These are phyloP conservation scores for Dysdera silvatica DNA, from an alignment of 1,140 invertebrate species.

Conservation along the genomic window DNA sequence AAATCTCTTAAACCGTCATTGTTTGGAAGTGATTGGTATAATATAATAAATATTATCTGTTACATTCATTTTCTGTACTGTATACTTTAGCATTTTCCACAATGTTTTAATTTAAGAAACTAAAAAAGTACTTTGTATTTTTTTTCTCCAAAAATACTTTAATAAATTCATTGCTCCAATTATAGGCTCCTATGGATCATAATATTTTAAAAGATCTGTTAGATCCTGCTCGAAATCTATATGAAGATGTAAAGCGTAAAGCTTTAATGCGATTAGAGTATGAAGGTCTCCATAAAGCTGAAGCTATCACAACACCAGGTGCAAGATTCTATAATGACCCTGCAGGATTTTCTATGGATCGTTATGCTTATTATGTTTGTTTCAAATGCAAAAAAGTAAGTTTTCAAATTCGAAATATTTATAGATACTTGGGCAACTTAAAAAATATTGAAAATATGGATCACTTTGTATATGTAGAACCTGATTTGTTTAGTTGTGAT, in stretches of 20 bases:
- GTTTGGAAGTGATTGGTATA: too few relatives aligned
- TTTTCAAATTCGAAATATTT: neutral
- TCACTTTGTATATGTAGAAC: too few relatives aligned
- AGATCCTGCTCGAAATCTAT: conserved; percentile 67
- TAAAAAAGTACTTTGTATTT: neutral
- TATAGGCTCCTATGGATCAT: conserved; percentile 71
- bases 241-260: conserved; percentile 85
- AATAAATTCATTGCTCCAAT: conserved; percentile 6
- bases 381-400: conserved; percentile 88
- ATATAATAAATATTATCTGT: too few relatives aligned
- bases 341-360: conserved; percentile 84
- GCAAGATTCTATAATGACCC: conserved; percentile 68
- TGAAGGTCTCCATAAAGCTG: conserved; percentile 74
- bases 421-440: too few relatives aligned
- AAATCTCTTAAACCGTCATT: too few relatives aligned
- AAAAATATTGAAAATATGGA: too few relatives aligned
- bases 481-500: too few relatives aligned
- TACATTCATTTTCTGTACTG: too few relatives aligned
- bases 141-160: too few relatives aligned
- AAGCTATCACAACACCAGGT: conserved; percentile 60
- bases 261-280: conserved; percentile 93
- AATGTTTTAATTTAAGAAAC: neutral
- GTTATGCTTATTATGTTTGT: conserved; percentile 97
- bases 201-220: conserved; percentile 66
- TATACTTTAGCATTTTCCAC: neutral